phyloP scores from a whole-genome alignment of 2,797 vertebrate species.

The Triplophysa bombifrons region DNA sequence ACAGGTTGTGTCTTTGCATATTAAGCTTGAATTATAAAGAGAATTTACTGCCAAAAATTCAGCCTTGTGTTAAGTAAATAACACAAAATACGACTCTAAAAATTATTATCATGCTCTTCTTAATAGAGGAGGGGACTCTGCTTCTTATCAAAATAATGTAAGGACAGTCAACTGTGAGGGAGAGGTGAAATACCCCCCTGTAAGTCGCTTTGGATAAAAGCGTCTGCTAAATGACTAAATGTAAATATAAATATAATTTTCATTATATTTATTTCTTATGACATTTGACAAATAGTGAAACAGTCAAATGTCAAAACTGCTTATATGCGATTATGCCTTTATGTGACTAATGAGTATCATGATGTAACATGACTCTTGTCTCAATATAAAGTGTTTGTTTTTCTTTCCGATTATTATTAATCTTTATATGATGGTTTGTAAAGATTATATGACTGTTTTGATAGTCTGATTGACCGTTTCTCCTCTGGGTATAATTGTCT shows the following conservation, averaged over 20 bases:
- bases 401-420: no score
- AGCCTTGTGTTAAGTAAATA: background rate
- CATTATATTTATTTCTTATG: constrained; percentile 1
- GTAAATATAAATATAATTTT: background rate
- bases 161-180: background rate
- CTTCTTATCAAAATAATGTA: constrained; percentile 5
- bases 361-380: background rate
- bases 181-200: background rate
- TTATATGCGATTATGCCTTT: background rate
- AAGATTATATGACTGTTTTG: no score
- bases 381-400: background rate
- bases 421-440: no score
- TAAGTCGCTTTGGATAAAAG: no score
- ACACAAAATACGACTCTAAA: background rate
- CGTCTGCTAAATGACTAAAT: no score
- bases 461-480: no score
- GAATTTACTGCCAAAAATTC: background rate
- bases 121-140: background rate
- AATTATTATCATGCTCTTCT: background rate
- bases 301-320: constrained; percentile 20
- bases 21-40: background rate
- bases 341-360: background rate
- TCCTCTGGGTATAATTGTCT: no score
- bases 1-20: background rate
- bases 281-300: background rate